phyloP scores from a whole-genome alignment of 1,140 invertebrate species.

The Helicoverpa armigera region DNA sequence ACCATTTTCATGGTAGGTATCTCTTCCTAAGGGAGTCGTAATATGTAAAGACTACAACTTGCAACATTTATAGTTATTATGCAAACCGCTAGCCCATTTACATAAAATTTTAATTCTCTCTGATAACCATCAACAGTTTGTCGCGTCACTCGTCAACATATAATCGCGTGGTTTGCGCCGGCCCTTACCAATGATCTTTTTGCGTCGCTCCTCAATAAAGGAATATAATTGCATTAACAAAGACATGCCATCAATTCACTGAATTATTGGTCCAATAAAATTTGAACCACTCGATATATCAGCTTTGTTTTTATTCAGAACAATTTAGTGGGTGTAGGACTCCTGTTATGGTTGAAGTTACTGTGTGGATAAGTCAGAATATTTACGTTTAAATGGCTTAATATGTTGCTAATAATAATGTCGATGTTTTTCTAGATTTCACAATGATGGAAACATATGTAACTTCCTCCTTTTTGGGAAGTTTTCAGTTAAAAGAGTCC shows the following conservation, averaged over 20 bases:
- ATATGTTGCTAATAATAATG: too few species aligned
- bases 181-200: slow-evolving; percentile 23
- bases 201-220: slow-evolving; percentile 23
- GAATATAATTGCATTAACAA: slow-evolving; percentile 47
- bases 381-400: not conserved
- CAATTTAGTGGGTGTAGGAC: slow-evolving; percentile 6
- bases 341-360: slow-evolving; percentile 24
- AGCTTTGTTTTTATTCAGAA: slow-evolving; percentile 29
- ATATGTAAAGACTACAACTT: too few species aligned
- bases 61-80: too few species aligned
- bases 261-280: slow-evolving; percentile 48
- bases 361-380: not conserved
- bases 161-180: not conserved
- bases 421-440: too few species aligned
- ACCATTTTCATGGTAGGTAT: too few species aligned
- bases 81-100: too few species aligned
- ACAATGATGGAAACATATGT: not conserved
- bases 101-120: not conserved
- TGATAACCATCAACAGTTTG: too few species aligned
- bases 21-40: too few species aligned
- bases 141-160: not conserved
- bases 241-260: slow-evolving; percentile 30
- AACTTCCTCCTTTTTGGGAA: not conserved
- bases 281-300: slow-evolving; percentile 34
- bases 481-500: too few species aligned